Evolutionary conservation across 1,140 invertebrate species (phyloP), one percentile per base, ranked within the genome.

Genomic region (Tetramorium simillimum): DNA sequence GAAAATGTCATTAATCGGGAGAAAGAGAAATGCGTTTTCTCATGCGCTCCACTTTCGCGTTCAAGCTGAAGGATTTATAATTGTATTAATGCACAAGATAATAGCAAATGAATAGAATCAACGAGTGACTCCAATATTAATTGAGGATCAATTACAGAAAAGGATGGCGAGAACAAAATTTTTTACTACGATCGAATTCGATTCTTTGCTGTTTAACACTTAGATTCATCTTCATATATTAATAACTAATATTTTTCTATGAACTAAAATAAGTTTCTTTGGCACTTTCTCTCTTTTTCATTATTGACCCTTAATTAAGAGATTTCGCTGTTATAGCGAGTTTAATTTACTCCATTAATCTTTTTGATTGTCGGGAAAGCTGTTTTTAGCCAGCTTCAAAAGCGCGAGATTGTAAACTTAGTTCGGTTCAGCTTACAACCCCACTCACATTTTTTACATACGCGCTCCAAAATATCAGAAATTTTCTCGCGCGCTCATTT

Each of bases 1-100:
- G 10, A 78, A 63, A 78, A 78, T 49, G 24, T 46, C 60, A 65
- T 78, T 81, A 53, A 6, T 1, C 28, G 5, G 51, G 40, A 53
- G 21, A 40, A 70, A 69, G 12, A 69, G 49, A 24, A 28, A 69
- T 24, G 40, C 18, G 43, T 43, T 43, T 33, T 56, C 51, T n/a
- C 18, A 37, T 37, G 33, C n/a, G 72, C 9, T 75, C 28, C 72
- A 37, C 18, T 33, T 56, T 49, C 18, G 18, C 16, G 16, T 63
- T n/a, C 18, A 16, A 67, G 33, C 18, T 65, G 10, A 21, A 78
- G 21, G 51, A 51, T 51, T 67, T 51, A 51, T 53, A 75, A 75
- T 28, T 40, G 16, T 12, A 40, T 5, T 21, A 75, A 75, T 56
- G 51, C 18, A 75, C 10, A 16, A 12, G 3, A 3, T 49, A 51